phyloP scores from a whole-genome alignment of 1,140 invertebrate genomes.

The Heliconius hewitsoni region DNA sequence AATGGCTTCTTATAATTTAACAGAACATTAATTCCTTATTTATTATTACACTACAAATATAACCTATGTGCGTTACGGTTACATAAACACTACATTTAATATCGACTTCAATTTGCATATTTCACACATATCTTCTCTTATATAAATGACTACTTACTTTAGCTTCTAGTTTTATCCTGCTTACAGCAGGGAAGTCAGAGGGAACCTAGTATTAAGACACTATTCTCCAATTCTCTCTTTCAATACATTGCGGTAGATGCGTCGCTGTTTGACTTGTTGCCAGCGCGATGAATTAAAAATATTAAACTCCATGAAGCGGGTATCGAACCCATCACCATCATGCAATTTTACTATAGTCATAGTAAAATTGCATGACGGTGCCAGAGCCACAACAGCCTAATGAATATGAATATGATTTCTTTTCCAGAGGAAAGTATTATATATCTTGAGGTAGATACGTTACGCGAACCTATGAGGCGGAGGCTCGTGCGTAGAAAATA shows the following conservation, averaged over 20 bases:
- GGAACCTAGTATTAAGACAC: no score
- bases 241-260: no score
- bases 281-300: no score
- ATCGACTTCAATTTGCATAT: conserved; percentile 4
- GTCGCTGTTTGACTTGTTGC: no score
- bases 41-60: not conserved
- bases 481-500: conserved; percentile 46
- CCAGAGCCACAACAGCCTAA: no score
- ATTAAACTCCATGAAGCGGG: no score
- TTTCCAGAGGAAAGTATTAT: not conserved
- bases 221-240: no score
- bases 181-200: no score
- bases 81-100: not conserved
- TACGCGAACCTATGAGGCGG: conserved; percentile 33
- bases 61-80: not conserved
- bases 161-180: no score
- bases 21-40: not conserved
- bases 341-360: no score
- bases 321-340: no score
- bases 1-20: not conserved
- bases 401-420: conserved; percentile 1
- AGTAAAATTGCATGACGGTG: no score
- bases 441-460: conserved; percentile 7
- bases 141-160: not conserved
- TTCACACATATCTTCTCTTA: not conserved